These are phyloP conservation scores for Mobula birostris DNA, from an alignment of 2,113 vertebrate genomes.

Conservation along the genomic window DNA sequence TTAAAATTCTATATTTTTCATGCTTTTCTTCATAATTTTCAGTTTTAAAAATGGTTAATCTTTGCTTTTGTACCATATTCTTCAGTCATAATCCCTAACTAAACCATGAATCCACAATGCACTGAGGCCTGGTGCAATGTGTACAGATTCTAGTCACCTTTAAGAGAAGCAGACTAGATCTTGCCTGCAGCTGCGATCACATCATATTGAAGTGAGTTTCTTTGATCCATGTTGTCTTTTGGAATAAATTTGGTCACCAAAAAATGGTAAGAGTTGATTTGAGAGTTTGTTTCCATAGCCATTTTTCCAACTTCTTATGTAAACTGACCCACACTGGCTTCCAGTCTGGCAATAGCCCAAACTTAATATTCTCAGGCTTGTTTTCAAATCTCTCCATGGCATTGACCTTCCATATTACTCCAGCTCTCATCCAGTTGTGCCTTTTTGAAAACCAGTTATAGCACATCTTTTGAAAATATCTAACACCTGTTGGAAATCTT, in stretches of 20 bases:
- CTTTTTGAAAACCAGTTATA: not conserved
- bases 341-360: not conserved
- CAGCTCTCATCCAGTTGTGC: not conserved
- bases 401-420: not conserved
- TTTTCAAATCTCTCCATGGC: not conserved
- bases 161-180: not conserved
- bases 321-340: not conserved
- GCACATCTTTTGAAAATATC: too few relatives aligned
- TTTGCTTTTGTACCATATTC: not conserved
- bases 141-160: not conserved
- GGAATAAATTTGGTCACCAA: not conserved
- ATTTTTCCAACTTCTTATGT: not conserved
- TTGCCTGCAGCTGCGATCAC: not conserved
- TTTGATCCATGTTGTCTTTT: not conserved
- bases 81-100: conserved; percentile 11
- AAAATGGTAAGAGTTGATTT: not conserved
- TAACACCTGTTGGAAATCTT: too few relatives aligned
- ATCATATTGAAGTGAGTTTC: not conserved
- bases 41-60: not conserved
- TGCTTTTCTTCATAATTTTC: not conserved
- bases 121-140: not conserved
- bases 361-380: not conserved
- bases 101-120: not conserved
- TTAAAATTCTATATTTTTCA: not conserved
- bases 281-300: not conserved